Base-by-base conservation (phyloP, 2,888 invertebrate genomes). In the Caenorhabditis japonica region DNA sequence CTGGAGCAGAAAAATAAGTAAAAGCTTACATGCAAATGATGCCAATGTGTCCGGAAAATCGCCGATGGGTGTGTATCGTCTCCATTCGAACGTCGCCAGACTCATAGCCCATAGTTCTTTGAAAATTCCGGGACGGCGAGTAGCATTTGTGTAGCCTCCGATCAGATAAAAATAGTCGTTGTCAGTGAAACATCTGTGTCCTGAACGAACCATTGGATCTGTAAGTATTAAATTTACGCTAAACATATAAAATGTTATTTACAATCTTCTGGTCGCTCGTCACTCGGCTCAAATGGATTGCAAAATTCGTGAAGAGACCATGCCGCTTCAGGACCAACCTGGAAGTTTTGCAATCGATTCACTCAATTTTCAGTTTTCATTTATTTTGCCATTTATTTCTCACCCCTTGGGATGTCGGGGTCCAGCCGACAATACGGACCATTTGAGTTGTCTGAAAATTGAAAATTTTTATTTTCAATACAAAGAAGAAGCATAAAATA, bases 81-180 rank as follows among this genome's bases (percentile, higher is more conserved):
- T 64, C 83, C 83, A 84, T 46, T 73, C 49, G 13, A 73, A 55
- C 0, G 81, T 79, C 3, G 75, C 51, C 2, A 81, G 30, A 27
- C 82, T 84, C 38, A 84, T 70, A 0, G 80, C 73, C 64, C 72
- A 72, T 10, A 74, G 5, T 21, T 69, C 74, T 34, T 52, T 38
- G 30, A 47, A 51, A 47, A 74, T 69, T 4, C 23, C 10, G 1
- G 58, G 53, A 2, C 10, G 3, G 3, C 17, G 13, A 5, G 10
- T 7, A 5, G 46, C 30, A 17, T 13, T 33, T 19, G 61, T 69
- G 30, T 77, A 85, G 12, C 85, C 85, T 7, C 85, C 85, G 30
- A 85, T 58, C 4, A 82, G 49, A 49, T 84, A 85, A n/a, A 85
- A 39, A 59, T 76, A 83, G 44, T 85, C 83, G 33, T 72, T 62